Conservation (phyloP, 2,113 vertebrate species). For the Coptodon bakossiorum region DNA sequence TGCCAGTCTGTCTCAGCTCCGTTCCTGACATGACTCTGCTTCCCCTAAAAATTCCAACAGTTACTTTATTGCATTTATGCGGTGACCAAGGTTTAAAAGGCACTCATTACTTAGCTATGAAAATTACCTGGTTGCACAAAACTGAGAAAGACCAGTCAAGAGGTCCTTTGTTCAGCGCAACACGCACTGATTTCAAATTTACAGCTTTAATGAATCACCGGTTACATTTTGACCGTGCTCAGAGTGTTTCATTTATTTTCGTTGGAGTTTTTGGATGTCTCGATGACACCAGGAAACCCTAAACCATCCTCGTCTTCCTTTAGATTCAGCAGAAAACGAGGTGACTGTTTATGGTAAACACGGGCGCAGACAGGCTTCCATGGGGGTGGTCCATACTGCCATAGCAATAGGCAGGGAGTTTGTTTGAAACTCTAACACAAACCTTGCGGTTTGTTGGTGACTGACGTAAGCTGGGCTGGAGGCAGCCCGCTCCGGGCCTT, state of each 20-base stretch:
- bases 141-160: neutral
- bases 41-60: neutral
- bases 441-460: conserved; percentile 26
- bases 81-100: neutral
- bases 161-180: neutral
- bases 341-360: conserved; percentile 56
- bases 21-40: neutral
- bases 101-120: neutral
- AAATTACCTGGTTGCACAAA: neutral
- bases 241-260: neutral
- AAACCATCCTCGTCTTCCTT: neutral
- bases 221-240: neutral
- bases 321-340: conserved; percentile 32
- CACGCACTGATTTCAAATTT: neutral
- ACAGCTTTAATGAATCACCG: neutral
- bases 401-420: conserved; percentile 37
- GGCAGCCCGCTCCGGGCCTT: neutral
- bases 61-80: neutral
- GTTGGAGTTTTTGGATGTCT: neutral
- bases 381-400: conserved; percentile 37
- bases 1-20: neutral
- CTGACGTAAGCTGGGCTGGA: conserved; percentile 54
- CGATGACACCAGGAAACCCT: conserved; percentile 7
- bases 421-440: conserved; percentile 49
- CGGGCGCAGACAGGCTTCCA: conserved; percentile 45